Base-by-base conservation (phyloP, 2,113 vertebrate genomes). In the Ceratotherium simum region DNA sequence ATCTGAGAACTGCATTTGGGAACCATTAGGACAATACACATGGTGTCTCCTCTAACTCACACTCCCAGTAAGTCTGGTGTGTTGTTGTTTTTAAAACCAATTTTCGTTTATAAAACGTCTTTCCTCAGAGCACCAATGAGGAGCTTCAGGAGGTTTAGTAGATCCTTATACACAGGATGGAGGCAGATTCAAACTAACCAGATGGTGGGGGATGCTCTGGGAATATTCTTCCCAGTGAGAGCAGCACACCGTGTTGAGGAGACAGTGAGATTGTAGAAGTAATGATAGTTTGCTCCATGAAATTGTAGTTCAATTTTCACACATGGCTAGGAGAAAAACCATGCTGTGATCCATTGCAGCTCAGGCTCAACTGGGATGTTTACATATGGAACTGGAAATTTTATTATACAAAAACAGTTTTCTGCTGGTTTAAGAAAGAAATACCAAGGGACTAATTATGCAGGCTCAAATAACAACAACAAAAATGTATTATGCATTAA, bases 401-500 rank as follows among this genome's bases (percentile, higher is more conserved):
- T 92, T 69, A 33, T 60, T 81, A 54, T 56, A 60, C 62, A 78
- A 95, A 91, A 93, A 27, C 48, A 67, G 21, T 54, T 94, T 88
- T 89, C 23, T 97, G 78, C 56, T 95, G 84, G 62, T 39, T 84
- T 65, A 65, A 75, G 54, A 90, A 94, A 82, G 83, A 58, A 95
- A 94, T 58, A 92, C 56, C 69, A 95, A 90, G 81, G 91, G 69
- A 70, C 29, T 81, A 95, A 96, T 90, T 92, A 96, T 72, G 13
- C 90, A 97, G 72, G 20, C 67, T 95, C 39, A 97, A 64, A 64
- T 70, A 96, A 92, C 29, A 85, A 73, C 67, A 97, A 89, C 60
- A 92, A 96, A 97, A 96, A 91, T 86, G 81, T 92, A 91, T 95
- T 94, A 93, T 97, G 73, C 96, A 80, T 94, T 92, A 92, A 88